Conservation (phyloP, 1,140 invertebrate species). For the Helicoverpa armigera region DNA sequence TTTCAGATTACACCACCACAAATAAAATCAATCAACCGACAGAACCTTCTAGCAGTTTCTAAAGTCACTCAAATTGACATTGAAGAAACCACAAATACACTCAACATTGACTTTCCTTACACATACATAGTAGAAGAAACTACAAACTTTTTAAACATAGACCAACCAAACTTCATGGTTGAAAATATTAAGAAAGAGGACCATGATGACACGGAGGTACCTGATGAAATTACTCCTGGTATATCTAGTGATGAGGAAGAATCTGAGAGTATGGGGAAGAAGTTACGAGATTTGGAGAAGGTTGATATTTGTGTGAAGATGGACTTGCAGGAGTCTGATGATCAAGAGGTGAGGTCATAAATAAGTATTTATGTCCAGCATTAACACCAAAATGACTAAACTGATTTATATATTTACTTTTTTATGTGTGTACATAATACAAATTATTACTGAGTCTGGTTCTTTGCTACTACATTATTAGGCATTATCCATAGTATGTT, state of each 20-base stretch:
- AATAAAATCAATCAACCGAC: conserved; percentile 53
- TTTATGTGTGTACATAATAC: too few species aligned
- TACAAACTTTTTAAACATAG: conserved; percentile 25
- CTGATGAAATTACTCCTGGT: conserved; percentile 29
- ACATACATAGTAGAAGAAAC: background rate
- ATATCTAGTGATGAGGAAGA: conserved; percentile 21
- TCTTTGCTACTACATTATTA: too few species aligned
- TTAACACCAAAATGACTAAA: too few species aligned
- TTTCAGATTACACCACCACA: conserved; percentile 50
- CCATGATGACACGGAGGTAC: conserved; percentile 47
- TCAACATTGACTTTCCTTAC: conserved; percentile 21
- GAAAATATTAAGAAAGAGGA: conserved; percentile 60
- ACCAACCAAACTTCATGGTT: conserved; percentile 49
- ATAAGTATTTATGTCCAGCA: too few species aligned
- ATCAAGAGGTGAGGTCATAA: background rate
- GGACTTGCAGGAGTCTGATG: background rate
- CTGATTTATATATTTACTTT: too few species aligned
- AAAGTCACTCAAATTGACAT: conserved; percentile 29
- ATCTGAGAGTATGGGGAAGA: background rate
- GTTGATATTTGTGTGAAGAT: conserved; percentile 19
- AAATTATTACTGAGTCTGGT: too few species aligned
- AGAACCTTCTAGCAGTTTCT: conserved; percentile 48
- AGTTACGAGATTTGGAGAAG: conserved; percentile 6
- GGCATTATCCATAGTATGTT: too few species aligned
- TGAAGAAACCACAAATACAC: background rate